Base-by-base conservation (phyloP, 2,888 invertebrate species). In the Caenorhabditis afra region DNA sequence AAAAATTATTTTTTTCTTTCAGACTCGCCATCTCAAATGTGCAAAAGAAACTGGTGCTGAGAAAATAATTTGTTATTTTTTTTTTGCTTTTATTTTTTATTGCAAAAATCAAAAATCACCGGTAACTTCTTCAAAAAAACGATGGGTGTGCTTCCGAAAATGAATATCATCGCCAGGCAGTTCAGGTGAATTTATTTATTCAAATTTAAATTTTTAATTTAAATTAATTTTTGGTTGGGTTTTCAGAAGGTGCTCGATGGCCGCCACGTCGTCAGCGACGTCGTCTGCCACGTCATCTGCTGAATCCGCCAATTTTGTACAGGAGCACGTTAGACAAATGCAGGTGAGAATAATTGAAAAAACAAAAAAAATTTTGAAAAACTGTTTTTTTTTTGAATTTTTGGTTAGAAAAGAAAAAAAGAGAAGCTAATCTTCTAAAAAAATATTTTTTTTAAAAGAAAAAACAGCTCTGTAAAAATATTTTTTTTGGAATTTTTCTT, bases 301-400 rank as follows among this genome's bases (percentile, higher is more conserved):
- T 12, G 53, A 49, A 59, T 66, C 65, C 0, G 20, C 50, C 14
- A 39, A 61, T 22, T 79, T 79, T 39, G 52, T 79, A 23, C 68
- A 75, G 16, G 74, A 79, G 18, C 79, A 75, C 53, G 59, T 79
- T 50, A 62, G 64, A 44, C 74, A 70, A 50, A 75, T 75, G 74
- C 79, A 79, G 79, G 79, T 71, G 1, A 20, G 16, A 58, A 29
- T 5, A 5, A 5, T 29, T 29, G n/a, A n/a, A n/a, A n/a, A n/a
- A n/a, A n/a, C n/a, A n/a, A n/a, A n/a, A n/a, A n/a, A n/a, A 29
- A 5, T 29, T 29, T 29, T 29, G 7, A 29, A 29, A 29, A 29
- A 29, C 7, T 47, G 47, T 3, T n/a, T 47, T 47, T 50, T 50
- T 50, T 50, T 47, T 50, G 18, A 18, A n/a, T 5, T 47, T 47